Conservation (phyloP, 2,113 vertebrate species). For the Sphyrna mokarran region DNA sequence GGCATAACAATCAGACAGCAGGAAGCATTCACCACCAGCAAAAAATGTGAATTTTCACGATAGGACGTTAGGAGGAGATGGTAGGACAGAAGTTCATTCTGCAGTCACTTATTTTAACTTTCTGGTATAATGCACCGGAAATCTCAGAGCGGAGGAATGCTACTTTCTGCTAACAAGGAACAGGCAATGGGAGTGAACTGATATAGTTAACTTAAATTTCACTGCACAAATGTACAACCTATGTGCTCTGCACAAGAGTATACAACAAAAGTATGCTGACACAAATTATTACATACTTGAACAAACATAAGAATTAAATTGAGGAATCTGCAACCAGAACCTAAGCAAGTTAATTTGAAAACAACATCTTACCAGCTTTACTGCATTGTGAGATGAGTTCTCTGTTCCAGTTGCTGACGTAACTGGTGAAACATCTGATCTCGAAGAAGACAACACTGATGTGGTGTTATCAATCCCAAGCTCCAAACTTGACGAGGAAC, state of each 20-base stretch:
- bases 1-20: not conserved
- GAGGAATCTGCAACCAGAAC: not conserved
- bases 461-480: conserved; percentile 48
- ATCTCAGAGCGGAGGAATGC: not conserved
- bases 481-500: conserved; percentile 54
- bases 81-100: not conserved
- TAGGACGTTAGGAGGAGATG: not conserved
- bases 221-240: not conserved
- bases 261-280: not conserved
- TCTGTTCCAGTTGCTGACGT: conserved; percentile 53
- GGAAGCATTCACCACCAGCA: not conserved
- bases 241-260: not conserved
- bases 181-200: not conserved
- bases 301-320: not conserved
- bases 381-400: conserved; percentile 51
- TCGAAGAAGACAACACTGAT: conserved; percentile 45
- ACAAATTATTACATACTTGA: not conserved
- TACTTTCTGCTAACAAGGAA: not conserved
- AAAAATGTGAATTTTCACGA: not conserved
- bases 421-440: conserved; percentile 54
- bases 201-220: not conserved
- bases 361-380: conserved; percentile 50
- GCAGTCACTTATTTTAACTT: not conserved
- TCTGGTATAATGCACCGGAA: not conserved
- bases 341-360: not conserved